Percentiles rank a stretch among this genome's conserved stretches.
Conservation (phyloP, 2,888 invertebrate species). For the Scaptomyza flava region DNA sequence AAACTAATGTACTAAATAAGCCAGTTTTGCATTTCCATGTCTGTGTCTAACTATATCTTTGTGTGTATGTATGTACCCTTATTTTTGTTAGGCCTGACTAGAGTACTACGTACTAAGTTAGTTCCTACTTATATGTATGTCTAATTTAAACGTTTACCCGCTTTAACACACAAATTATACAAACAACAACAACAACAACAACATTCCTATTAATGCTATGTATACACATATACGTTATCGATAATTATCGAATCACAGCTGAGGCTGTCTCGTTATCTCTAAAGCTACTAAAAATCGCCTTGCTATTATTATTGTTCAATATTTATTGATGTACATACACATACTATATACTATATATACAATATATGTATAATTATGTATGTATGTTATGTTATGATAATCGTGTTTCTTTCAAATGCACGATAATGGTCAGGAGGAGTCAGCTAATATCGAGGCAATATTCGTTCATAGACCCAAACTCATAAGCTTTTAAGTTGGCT, state of each 20-base stretch:
- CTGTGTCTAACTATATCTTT: constrained; percentile 1
- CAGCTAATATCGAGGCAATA: neutral
- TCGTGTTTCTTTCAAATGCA: constrained; percentile 5
- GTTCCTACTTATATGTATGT: constrained; percentile 20
- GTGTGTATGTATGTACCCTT: constrained; percentile 7
- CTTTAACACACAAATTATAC: constrained; percentile 5
- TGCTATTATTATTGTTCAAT: neutral
- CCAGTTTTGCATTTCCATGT: constrained; percentile 5
- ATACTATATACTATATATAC: constrained; percentile 1
- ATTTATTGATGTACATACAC: neutral
- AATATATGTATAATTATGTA: neutral
- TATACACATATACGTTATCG: constrained; percentile 2
- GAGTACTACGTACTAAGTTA: constrained; percentile 20
- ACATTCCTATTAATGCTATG: constrained; percentile 3
- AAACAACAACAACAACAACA: constrained; percentile 4
- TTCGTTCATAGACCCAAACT: constrained; percentile 4
- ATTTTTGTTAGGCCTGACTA: constrained; percentile 1
- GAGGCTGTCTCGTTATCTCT: neutral
- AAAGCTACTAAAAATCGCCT: constrained; percentile 6
- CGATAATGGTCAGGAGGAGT: neutral
- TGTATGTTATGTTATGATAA: constrained; percentile 1
- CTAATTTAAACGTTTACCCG: constrained; percentile 4
- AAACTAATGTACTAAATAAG: neutral
- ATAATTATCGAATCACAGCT: constrained; percentile 5
- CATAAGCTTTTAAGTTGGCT: neutral